These are phyloP conservation scores for Ataeniobius toweri DNA, from an alignment of 2,797 vertebrate species.

Conservation along the genomic window DNA sequence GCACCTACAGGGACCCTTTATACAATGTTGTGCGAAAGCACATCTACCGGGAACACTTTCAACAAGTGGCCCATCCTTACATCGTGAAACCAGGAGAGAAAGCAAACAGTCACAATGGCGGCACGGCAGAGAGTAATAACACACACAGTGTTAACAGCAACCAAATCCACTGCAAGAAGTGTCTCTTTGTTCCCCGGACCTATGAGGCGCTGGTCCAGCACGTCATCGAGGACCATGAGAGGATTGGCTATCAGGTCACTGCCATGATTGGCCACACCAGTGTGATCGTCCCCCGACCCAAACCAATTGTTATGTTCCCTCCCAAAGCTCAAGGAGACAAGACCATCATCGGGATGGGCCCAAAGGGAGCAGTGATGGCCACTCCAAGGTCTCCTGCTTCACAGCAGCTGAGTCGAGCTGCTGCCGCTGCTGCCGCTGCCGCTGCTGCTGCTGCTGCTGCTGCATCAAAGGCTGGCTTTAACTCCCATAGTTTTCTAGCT, in stretches of 20 bases:
- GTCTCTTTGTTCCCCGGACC: constrained; percentile 96
- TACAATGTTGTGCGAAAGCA: constrained; percentile 99
- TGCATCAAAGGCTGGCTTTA: constrained; percentile 86
- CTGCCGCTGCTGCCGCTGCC: constrained; percentile 72
- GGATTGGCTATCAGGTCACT: constrained; percentile 97
- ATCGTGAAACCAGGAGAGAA: constrained; percentile 94
- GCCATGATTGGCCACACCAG: constrained; percentile 99
- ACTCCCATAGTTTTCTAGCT: constrained; percentile 86
- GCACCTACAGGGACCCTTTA: constrained; percentile 98
- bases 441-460: constrained; percentile 61
- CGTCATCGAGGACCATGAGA: constrained; percentile 97
- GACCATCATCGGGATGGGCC: constrained; percentile 90
- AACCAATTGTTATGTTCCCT: constrained; percentile 91
- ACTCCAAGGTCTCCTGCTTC: constrained; percentile 85
- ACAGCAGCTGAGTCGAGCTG: constrained; percentile 88
- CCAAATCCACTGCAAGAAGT: constrained; percentile 96
- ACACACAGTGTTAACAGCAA: constrained; percentile 83
- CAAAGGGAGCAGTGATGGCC: constrained; percentile 87
- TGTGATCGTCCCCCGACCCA: constrained; percentile 93
- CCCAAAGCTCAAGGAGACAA: constrained; percentile 91
- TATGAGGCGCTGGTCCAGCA: constrained; percentile 98
- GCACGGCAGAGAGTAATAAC: constrained; percentile 65
- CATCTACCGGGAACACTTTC: constrained; percentile 99
- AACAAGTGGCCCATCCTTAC: constrained; percentile 96
- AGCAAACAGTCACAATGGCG: constrained; percentile 67